phyloP scores from a whole-genome alignment of 2,888 invertebrate species.

The Megaustenia siamemsis region DNA sequence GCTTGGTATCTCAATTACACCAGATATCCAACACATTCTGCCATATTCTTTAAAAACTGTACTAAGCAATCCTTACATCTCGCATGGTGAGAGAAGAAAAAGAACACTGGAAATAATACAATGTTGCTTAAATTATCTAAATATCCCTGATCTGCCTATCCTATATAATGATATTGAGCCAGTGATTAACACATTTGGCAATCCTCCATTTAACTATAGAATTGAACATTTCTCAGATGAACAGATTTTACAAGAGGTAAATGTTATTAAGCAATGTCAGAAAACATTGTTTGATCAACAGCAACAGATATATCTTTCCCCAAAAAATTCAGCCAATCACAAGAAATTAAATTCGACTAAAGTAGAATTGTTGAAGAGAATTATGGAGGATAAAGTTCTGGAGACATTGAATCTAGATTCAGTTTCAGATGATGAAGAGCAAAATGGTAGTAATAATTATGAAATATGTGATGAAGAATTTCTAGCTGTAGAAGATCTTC shows the following conservation, averaged over 20 bases:
- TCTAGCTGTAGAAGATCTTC: neutral
- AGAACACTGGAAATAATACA: neutral
- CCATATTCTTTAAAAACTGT: constrained; percentile 29
- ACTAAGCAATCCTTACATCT: neutral
- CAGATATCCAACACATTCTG: neutral
- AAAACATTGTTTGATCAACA: neutral
- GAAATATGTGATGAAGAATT: neutral
- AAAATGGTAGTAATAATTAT: neutral
- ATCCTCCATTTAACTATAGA: neutral
- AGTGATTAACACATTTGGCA: constrained; percentile 23
- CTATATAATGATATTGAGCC: constrained; percentile 1
- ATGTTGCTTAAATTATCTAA: neutral
- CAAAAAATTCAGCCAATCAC: too few species aligned
- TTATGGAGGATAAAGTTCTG: neutral
- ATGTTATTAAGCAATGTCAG: constrained; percentile 43
- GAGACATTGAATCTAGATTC: neutral
- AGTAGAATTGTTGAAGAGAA: neutral
- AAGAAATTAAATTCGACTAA: neutral
- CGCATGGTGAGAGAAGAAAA: neutral
- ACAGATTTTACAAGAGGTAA: constrained; percentile 36
- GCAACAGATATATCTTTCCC: neutral
- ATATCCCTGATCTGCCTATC: neutral
- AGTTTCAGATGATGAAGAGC: neutral
- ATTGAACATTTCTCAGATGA: constrained; percentile 34
- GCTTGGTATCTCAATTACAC: constrained; percentile 10